A percentile compares a stretch with the other conserved stretches of the same genome.
Evolutionary conservation across 2,888 invertebrate species (phyloP).

Genomic region (Augochlorella aurata): DNA sequence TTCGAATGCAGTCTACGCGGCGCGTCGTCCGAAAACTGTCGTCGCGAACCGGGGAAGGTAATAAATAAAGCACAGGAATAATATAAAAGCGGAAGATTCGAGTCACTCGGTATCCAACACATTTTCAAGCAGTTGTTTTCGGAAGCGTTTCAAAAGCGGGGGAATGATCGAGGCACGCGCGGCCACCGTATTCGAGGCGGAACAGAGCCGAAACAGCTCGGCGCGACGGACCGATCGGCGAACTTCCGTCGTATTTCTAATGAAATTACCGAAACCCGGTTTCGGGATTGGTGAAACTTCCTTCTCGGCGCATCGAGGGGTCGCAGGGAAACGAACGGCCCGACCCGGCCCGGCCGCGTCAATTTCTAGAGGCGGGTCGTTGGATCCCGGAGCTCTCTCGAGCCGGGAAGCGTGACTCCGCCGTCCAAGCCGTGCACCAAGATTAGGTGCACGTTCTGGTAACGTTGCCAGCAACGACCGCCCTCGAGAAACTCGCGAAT

Average conservation of each 20-base stretch:
- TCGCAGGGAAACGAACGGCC: conserved; percentile 1
- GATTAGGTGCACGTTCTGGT: conserved; percentile 4
- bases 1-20: no score
- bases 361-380: conserved; percentile 7
- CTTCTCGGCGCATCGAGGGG: not conserved
- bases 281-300: not conserved
- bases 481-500: not conserved
- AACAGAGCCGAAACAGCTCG: not conserved
- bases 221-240: not conserved
- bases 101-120: no score
- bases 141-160: no score
- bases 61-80: no score
- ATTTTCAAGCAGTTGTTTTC: no score
- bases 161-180: not conserved
- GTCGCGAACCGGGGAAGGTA: no score
- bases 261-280: conserved; percentile 1
- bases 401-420: not conserved
- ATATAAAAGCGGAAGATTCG: no score
- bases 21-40: no score
- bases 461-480: not conserved
- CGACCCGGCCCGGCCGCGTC: not conserved
- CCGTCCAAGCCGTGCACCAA: conserved; percentile 1
- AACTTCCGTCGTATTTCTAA: conserved; percentile 7
- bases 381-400: not conserved
- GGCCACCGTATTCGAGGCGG: not conserved